phyloP scores from a whole-genome alignment of 2,113 vertebrate species.

The Zapornia atra region DNA sequence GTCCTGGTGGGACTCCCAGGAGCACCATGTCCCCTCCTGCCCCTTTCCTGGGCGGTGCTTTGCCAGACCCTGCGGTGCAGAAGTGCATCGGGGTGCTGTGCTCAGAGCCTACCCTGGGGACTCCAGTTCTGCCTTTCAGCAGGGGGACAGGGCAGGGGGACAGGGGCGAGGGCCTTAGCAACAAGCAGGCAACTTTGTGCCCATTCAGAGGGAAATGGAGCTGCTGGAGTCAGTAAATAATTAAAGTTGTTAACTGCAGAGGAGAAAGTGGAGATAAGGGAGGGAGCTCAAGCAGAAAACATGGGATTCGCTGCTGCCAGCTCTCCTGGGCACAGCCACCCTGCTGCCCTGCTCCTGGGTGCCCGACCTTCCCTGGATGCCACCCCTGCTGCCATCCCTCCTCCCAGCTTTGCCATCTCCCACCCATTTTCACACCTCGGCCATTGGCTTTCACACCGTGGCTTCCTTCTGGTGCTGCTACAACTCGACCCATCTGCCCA shows the following conservation, averaged over 20 bases:
- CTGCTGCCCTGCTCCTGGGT: neutral
- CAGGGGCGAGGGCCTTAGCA: neutral
- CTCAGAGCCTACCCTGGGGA: neutral
- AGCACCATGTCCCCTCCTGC: neutral
- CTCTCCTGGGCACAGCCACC: neutral
- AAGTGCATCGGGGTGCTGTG: neutral
- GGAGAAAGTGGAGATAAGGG: constrained; percentile 29
- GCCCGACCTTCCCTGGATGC: neutral
- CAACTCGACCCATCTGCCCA: neutral
- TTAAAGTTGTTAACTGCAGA: constrained; percentile 34
- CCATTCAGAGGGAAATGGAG: constrained; percentile 3
- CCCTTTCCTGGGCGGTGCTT: neutral
- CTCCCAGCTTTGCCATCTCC: neutral
- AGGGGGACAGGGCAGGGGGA: rapidly evolving
- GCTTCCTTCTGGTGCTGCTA: neutral
- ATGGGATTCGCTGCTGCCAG: neutral
- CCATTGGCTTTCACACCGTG: rapidly evolving
- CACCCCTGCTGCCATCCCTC: neutral
- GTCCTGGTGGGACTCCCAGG: neutral
- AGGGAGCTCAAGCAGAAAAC: constrained; percentile 60
- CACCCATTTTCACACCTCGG: neutral
- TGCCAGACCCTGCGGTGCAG: rapidly evolving
- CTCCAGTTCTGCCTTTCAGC: neutral
- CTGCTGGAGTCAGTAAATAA: constrained; percentile 49
- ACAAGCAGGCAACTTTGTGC: neutral